These are phyloP conservation scores for Lasiommata megera DNA, from an alignment of 2,888 invertebrate genomes.

Conservation along the genomic window DNA sequence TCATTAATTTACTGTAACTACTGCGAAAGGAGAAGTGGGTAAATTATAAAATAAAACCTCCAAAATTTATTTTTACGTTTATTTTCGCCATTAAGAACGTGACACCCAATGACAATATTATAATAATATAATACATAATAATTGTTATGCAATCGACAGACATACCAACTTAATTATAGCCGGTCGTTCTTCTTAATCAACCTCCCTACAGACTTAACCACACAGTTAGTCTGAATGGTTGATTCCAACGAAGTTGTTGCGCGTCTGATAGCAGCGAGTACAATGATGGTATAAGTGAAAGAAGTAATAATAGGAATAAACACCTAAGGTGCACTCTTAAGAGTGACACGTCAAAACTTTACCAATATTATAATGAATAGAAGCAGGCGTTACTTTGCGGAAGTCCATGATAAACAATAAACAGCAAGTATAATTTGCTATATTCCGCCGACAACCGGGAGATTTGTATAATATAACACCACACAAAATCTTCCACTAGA, in stretches of 20 bases:
- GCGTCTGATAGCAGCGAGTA: background rate
- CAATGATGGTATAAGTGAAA: background rate
- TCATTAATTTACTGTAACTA: too few species aligned
- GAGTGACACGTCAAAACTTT: too few species aligned
- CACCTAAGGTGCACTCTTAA: too few species aligned
- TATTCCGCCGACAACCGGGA: too few species aligned
- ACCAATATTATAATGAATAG: too few species aligned
- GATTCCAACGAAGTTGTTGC: background rate
- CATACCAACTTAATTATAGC: background rate
- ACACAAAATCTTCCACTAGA: too few species aligned
- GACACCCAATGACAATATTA: slow-evolving; percentile 68
- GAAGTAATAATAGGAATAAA: background rate
- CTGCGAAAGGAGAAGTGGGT: background rate
- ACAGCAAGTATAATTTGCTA: too few species aligned
- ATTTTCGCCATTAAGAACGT: slow-evolving; percentile 69
- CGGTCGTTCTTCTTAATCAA: background rate
- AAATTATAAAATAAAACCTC: slow-evolving; percentile 22
- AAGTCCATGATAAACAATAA: too few species aligned
- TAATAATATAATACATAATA: slow-evolving; percentile 42
- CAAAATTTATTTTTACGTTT: slow-evolving; percentile 54
- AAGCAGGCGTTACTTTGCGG: too few species aligned
- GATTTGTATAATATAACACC: too few species aligned
- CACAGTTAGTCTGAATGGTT: background rate
- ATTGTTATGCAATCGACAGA: slow-evolving; percentile 28
- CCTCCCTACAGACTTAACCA: background rate